Percentiles rank a stretch among this genome's conserved stretches.
Conservation (phyloP, 2,797 vertebrate species). For the Tamandua tetradactyla region DNA sequence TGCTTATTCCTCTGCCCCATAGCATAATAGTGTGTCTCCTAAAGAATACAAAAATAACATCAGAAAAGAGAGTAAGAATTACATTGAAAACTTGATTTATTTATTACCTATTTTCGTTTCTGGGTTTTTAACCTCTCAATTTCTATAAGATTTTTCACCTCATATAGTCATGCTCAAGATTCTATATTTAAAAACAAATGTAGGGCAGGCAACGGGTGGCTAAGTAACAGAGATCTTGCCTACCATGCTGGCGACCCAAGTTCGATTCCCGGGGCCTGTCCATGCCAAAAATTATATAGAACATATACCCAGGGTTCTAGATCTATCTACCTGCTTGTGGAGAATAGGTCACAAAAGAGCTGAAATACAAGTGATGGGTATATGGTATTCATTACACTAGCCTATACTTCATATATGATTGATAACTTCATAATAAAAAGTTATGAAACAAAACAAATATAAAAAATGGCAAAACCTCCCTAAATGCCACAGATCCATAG, state of each 20-base stretch:
- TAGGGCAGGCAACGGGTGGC: too few species aligned
- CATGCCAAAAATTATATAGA: too few species aligned
- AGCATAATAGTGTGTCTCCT: background rate
- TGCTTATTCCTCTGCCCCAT: background rate
- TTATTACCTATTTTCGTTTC: background rate
- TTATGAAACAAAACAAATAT: background rate
- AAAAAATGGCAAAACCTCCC: background rate
- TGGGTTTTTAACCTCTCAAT: background rate
- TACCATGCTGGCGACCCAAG: too few species aligned
- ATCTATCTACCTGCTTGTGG: background rate
- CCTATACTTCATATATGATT: background rate
- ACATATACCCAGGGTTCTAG: background rate
- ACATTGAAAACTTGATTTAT: background rate
- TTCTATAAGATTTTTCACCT: background rate
- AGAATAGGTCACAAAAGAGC: background rate
- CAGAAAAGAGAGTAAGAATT: background rate
- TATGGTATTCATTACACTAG: background rate
- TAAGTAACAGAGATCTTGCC: too few species aligned
- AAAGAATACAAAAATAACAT: background rate
- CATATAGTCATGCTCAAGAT: background rate
- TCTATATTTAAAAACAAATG: background rate
- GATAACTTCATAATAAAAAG: background rate
- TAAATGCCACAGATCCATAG: background rate
- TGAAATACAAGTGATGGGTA: background rate
- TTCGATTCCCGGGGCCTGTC: too few species aligned